phyloP scores from a whole-genome alignment of 2,888 invertebrate genomes.

The Trachelus troglodyta region DNA sequence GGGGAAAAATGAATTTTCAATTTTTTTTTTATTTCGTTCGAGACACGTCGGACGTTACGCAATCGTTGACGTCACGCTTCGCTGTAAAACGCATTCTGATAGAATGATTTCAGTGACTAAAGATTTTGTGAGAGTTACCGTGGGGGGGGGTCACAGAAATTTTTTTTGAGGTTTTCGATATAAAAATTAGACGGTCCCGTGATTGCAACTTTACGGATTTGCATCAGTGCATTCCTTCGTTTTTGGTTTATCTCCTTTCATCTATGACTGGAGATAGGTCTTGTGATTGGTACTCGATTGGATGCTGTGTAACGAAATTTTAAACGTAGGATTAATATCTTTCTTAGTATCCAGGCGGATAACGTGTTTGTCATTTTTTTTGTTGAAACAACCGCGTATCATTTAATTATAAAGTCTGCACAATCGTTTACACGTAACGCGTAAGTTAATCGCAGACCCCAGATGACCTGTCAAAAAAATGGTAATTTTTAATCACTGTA shows the following conservation, averaged over 20 bases:
- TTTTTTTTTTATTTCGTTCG: background rate
- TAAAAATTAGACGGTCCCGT: background rate
- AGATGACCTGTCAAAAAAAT: constrained; percentile 46
- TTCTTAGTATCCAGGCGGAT: background rate
- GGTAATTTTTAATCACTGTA: background rate
- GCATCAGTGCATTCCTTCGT: background rate
- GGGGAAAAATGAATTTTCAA: background rate
- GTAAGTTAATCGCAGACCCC: constrained; percentile 43
- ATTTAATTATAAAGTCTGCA: constrained; percentile 19
- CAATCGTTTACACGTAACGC: constrained; percentile 28
- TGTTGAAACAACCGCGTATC: constrained; percentile 6
- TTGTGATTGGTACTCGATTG: background rate
- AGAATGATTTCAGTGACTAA: background rate
- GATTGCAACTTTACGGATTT: background rate
- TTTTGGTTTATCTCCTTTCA: background rate
- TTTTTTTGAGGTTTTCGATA: background rate
- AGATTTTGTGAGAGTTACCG: background rate
- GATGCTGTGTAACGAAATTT: background rate
- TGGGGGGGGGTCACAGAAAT: background rate
- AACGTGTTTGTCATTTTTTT: background rate
- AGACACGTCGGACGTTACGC: background rate
- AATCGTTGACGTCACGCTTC: background rate
- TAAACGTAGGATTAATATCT: background rate
- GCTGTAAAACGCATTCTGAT: background rate
- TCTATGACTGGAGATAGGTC: background rate